Percentiles rank a stretch among this genome's conserved stretches.
phyloP scores from a whole-genome alignment of 2,888 invertebrate species.

The Drosophila pseudotakahashii region DNA sequence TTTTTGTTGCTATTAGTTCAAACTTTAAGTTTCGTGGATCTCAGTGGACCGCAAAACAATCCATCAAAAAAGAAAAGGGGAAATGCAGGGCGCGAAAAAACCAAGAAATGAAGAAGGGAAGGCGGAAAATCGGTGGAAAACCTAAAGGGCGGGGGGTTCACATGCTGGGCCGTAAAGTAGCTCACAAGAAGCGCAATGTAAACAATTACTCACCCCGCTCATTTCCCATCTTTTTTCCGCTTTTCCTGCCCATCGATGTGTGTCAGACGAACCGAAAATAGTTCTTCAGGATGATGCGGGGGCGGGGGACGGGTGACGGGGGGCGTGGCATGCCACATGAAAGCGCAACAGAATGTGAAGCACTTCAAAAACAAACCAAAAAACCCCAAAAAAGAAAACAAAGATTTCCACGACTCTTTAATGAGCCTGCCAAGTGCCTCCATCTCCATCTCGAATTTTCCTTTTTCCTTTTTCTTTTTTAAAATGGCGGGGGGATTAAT shows the following conservation, averaged over 20 bases:
- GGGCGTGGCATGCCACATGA: constrained; percentile 40
- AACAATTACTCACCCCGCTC: constrained; percentile 37
- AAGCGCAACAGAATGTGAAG: constrained; percentile 54
- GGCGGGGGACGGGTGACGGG: constrained; percentile 17
- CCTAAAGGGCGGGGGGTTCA: constrained; percentile 11
- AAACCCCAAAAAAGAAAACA: constrained; percentile 7
- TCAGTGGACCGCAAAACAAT: constrained; percentile 36
- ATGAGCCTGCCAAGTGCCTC: constrained; percentile 62
- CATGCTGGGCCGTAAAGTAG: constrained; percentile 53
- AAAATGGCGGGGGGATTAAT: constrained; percentile 8
- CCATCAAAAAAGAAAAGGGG: constrained; percentile 29
- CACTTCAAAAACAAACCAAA: constrained; percentile 52
- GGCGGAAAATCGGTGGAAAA: constrained; percentile 1
- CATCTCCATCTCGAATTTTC: constrained; percentile 7
- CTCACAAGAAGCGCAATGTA: constrained; percentile 44
- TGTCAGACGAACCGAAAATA: constrained; percentile 68
- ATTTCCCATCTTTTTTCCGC: constrained; percentile 1
- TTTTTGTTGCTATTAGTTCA: background rate
- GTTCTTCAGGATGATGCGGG: constrained; percentile 51
- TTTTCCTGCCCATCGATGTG: constrained; percentile 48
- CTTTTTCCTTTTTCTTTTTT: background rate
- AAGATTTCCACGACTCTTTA: constrained; percentile 61
- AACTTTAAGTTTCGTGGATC: constrained; percentile 18
- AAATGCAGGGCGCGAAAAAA: constrained; percentile 22
- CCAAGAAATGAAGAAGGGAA: constrained; percentile 16